phyloP scores from a whole-genome alignment of 2,888 invertebrate species.

The Anagyrus pseudococci region DNA sequence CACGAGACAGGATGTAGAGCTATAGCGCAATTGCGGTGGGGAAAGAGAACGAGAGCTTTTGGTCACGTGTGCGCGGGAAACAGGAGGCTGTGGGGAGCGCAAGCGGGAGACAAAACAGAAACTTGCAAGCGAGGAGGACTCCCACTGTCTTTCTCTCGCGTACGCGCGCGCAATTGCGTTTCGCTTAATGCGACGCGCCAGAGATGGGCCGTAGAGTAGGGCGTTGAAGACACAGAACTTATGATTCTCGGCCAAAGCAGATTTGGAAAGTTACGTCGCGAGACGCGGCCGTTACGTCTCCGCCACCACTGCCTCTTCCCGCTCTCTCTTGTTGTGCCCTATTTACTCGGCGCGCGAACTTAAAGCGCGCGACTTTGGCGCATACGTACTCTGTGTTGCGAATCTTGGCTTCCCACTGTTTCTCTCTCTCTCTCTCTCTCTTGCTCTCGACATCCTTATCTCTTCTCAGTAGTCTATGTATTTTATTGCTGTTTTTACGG shows the following conservation, averaged over 20 bases:
- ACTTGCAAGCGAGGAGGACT: background rate
- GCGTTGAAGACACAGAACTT: constrained; percentile 13
- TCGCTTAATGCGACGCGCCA: constrained; percentile 21
- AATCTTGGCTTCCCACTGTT: too few relatives aligned
- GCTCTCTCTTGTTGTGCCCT: background rate
- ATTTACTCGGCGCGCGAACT: constrained; percentile 7
- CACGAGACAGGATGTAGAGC: background rate
- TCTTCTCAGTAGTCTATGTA: too few relatives aligned
- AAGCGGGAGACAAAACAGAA: background rate
- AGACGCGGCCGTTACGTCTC: constrained; percentile 12
- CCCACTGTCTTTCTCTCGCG: background rate
- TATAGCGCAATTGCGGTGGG: too few relatives aligned
- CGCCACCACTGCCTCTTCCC: background rate
- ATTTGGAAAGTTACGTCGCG: constrained; percentile 36
- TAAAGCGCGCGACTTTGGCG: constrained; percentile 13
- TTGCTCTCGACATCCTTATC: background rate
- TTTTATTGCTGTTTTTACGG: background rate
- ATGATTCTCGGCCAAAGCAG: constrained; percentile 26
- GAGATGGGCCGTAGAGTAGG: background rate
- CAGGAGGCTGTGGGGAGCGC: constrained; percentile 17
- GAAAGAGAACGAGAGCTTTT: background rate
- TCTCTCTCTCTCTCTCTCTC: too few relatives aligned
- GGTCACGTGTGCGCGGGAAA: background rate
- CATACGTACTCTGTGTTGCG: background rate
- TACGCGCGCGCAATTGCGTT: constrained; percentile 26